Evolutionary conservation across 2,797 vertebrate genomes (phyloP).

Genomic region (Limosa lapponica): DNA sequence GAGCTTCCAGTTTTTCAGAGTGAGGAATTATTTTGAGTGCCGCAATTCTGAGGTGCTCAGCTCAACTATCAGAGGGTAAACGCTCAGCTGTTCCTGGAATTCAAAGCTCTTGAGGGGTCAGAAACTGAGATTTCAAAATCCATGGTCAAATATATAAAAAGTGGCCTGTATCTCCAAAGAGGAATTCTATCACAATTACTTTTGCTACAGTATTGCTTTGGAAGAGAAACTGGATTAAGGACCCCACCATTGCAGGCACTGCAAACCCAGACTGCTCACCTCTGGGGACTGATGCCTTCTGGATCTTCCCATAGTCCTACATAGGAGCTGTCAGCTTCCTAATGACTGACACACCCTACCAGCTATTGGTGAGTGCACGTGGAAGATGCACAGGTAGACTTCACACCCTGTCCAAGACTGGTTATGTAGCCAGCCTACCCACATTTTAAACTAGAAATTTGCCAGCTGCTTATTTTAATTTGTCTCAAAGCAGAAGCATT

Average conservation of each 20-base stretch:
- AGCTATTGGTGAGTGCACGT: background rate
- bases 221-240: background rate
- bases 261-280: background rate
- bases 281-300: background rate
- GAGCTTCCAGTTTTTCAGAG: background rate
- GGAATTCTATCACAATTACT: background rate
- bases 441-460: background rate
- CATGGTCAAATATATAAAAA: background rate
- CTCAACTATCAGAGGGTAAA: background rate
- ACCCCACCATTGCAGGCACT: fast-evolving
- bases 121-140: background rate
- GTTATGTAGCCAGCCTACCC: background rate
- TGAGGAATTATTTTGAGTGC: background rate
- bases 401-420: background rate
- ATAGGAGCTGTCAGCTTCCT: background rate
- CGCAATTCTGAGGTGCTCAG: background rate
- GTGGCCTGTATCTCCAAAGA: background rate
- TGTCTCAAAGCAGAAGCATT: background rate
- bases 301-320: background rate
- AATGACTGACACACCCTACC: background rate
- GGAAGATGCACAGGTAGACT: background rate
- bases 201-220: background rate
- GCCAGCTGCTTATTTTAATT: background rate
- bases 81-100: background rate
- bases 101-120: background rate